phyloP scores from a whole-genome alignment of 2,113 vertebrate species.

The Burhinus bistriatus region DNA sequence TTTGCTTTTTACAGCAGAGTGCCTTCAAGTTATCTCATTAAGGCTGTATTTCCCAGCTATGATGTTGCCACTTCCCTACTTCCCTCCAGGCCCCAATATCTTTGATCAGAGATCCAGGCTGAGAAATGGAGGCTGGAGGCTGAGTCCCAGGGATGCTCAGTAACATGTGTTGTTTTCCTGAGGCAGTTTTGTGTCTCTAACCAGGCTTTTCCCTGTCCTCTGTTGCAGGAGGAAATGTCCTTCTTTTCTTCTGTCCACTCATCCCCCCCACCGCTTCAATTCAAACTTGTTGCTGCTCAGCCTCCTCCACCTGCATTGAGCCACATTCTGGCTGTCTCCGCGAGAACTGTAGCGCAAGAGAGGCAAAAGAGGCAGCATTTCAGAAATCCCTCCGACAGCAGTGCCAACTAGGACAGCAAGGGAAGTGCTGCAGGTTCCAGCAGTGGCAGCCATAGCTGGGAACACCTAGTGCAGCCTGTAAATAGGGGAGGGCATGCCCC shows the following conservation, averaged over 20 bases:
- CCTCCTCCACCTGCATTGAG: neutral
- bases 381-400: neutral
- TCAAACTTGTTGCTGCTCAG: neutral
- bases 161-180: neutral
- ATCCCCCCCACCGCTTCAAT: fast-evolving
- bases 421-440: neutral
- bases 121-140: neutral
- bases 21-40: slow-evolving; percentile 20
- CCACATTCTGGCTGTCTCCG: fast-evolving
- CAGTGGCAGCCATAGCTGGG: neutral
- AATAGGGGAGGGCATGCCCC: neutral
- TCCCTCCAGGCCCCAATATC: neutral
- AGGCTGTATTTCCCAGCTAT: neutral
- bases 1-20: neutral
- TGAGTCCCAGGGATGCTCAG: neutral
- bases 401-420: neutral
- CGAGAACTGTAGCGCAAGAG: neutral
- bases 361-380: neutral
- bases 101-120: slow-evolving; percentile 15
- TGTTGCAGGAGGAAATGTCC: neutral
- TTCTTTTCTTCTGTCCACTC: neutral
- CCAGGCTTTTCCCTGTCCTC: neutral
- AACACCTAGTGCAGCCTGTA: neutral
- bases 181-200: neutral
- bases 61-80: neutral